Base-by-base conservation (phyloP, 2,888 invertebrate genomes). In the Elmis aenea region DNA sequence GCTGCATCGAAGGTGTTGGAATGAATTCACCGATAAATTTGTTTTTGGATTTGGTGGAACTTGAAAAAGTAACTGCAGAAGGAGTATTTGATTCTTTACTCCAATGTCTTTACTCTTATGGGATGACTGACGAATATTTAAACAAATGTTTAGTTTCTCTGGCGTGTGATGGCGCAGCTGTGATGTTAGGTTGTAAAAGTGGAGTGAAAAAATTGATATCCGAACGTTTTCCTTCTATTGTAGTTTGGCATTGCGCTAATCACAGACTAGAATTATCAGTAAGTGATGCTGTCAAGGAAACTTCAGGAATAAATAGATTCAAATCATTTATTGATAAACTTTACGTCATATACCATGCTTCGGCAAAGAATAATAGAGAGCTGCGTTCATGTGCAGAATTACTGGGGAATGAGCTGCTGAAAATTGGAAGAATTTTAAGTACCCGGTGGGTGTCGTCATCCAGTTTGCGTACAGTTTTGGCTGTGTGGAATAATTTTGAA, bases 241-340 rank as follows among this genome's bases (percentile, higher is more conserved):
- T 18, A 5, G 8, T 18, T 18, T 18, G 18, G 18, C 18, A 18
- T 8, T 18, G 18, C 8, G 18, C 18, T 5, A 18, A 18, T 8
- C 18, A 18, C 9, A n/a, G n/a, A n/a, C n/a, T n/a, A n/a, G 27
- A 15, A 15, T 11, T 13, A 3, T 27, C 15, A 27, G 27, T 27
- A 9, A 3, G 5, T 6, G 27, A 27, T 15, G 27, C 9, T 16
- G 9, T 14, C 9, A 27, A 27, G 9, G 3, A 3, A 27, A 9
- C 9, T 27, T 27, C 27, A 27, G 27, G 27, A 15, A 9, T 27
- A 6, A 15, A 27, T 27, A 27, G 15, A 9, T 27, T 27, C 8
- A 27, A 27, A 27, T 27, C 27, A 13, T 27, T 27, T 27, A 27
- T 27, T 27, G 27, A 15, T 9, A 15, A 14, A 27, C 27, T 27